Conservation (phyloP, 1,140 invertebrate species). For the Zaprionus africanus region DNA sequence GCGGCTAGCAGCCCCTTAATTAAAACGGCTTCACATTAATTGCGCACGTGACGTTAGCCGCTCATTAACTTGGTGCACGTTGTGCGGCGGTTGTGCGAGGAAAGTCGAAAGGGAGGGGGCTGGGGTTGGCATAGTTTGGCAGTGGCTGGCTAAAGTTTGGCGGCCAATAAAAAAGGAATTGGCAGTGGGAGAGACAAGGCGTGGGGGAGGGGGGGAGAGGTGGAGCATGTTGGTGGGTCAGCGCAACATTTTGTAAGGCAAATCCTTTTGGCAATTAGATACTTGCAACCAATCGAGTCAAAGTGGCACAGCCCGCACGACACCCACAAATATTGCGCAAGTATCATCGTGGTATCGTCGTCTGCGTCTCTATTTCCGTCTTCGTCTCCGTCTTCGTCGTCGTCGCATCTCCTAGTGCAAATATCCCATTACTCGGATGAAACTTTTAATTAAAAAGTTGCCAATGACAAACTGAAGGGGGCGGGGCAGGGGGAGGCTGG, state of each 20-base stretch:
- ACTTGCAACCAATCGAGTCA: slow-evolving; percentile 60
- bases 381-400: slow-evolving; percentile 22
- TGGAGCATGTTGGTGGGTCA: slow-evolving; percentile 44
- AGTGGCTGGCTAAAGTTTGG: slow-evolving; percentile 61
- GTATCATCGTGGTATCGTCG: slow-evolving; percentile 64
- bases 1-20: slow-evolving; percentile 33
- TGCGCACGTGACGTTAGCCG: slow-evolving; percentile 47
- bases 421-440: slow-evolving; percentile 82
- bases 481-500: background rate
- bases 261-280: slow-evolving; percentile 81
- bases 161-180: slow-evolving; percentile 41
- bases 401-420: slow-evolving; percentile 77
- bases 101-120: too few species aligned
- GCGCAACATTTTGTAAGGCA: slow-evolving; percentile 67
- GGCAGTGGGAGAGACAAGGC: background rate
- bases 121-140: slow-evolving; percentile 56
- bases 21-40: slow-evolving; percentile 52
- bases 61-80: slow-evolving; percentile 51
- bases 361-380: background rate
- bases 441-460: slow-evolving; percentile 83
- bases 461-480: slow-evolving; percentile 73
- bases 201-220: background rate
- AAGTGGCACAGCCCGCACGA: slow-evolving; percentile 31
- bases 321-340: slow-evolving; percentile 71
- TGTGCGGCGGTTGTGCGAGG: background rate